These are phyloP conservation scores for Furnarius figulus DNA, from an alignment of 2,113 vertebrate genomes.

Conservation along the genomic window DNA sequence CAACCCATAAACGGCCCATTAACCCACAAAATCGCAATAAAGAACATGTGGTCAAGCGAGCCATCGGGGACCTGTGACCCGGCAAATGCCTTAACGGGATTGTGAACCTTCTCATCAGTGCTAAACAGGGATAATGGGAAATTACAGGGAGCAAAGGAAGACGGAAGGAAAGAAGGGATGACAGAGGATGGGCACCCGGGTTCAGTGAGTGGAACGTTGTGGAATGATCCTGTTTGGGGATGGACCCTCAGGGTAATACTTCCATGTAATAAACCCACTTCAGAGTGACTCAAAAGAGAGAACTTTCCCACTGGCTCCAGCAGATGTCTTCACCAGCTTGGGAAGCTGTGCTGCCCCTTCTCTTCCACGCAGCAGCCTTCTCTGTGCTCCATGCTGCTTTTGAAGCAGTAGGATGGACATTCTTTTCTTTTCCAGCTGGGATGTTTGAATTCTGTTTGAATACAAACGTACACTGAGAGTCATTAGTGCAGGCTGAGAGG, in stretches of 20 bases:
- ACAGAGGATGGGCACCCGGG: fast-evolving
- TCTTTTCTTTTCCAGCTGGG: background rate
- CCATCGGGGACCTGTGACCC: conserved; percentile 53
- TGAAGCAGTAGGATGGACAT: background rate
- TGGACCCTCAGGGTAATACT: fast-evolving
- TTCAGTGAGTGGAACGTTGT: background rate
- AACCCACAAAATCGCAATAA: conserved; percentile 38
- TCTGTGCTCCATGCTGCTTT: background rate
- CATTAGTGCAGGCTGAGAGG: background rate
- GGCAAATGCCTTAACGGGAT: conserved; percentile 39
- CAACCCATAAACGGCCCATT: conserved; percentile 65
- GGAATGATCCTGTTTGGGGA: fast-evolving
- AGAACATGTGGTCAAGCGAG: background rate
- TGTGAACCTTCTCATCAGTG: background rate
- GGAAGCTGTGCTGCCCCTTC: background rate
- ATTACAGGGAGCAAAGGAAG: background rate
- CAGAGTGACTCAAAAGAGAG: background rate
- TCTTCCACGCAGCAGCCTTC: background rate
- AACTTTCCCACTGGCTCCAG: fast-evolving
- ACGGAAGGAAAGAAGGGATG: background rate
- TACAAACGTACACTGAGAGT: background rate
- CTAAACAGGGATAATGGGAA: background rate
- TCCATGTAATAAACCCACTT: background rate
- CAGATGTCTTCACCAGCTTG: background rate
- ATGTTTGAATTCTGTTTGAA: background rate